phyloP scores from a whole-genome alignment of 2,888 invertebrate genomes.

The Hofmannophila pseudospretella region DNA sequence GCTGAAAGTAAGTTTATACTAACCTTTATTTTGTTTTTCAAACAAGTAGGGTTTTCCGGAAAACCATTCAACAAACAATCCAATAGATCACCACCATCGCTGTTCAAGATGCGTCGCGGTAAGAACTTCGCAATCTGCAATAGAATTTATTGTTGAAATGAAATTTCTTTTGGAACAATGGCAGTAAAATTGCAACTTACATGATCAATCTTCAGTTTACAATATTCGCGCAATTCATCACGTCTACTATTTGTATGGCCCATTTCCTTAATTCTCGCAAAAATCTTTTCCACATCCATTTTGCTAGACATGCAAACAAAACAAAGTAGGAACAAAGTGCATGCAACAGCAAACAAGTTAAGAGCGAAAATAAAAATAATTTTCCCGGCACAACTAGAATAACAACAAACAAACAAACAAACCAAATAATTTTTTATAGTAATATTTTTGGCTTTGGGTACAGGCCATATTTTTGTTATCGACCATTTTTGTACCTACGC shows the following conservation, averaged over 20 bases:
- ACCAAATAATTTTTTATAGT: too few relatives aligned
- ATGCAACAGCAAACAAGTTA: neutral
- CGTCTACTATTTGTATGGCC: constrained; percentile 47
- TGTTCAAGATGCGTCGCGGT: constrained; percentile 45
- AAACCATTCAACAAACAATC: constrained; percentile 57
- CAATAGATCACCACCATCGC: constrained; percentile 51
- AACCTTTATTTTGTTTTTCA: constrained; percentile 49
- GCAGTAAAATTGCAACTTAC: constrained; percentile 21
- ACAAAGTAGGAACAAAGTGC: neutral
- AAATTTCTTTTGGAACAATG: too few relatives aligned
- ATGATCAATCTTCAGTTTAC: constrained; percentile 43
- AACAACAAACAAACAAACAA: neutral
- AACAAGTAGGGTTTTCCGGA: constrained; percentile 30
- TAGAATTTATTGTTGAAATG: constrained; percentile 6
- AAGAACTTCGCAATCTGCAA: constrained; percentile 48
- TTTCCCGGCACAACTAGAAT: too few relatives aligned
- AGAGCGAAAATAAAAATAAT: too few relatives aligned
- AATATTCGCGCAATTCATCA: constrained; percentile 48
- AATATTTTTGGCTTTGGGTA: too few relatives aligned
- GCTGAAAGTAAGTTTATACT: too few relatives aligned
- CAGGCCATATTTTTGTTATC: too few relatives aligned
- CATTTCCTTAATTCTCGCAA: constrained; percentile 45
- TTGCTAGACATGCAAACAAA: constrained; percentile 1
- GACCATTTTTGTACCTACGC: too few relatives aligned
- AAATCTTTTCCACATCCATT: constrained; percentile 41